Conservation (phyloP, 2,888 invertebrate species). For the Leptinotarsa peninsularis region DNA sequence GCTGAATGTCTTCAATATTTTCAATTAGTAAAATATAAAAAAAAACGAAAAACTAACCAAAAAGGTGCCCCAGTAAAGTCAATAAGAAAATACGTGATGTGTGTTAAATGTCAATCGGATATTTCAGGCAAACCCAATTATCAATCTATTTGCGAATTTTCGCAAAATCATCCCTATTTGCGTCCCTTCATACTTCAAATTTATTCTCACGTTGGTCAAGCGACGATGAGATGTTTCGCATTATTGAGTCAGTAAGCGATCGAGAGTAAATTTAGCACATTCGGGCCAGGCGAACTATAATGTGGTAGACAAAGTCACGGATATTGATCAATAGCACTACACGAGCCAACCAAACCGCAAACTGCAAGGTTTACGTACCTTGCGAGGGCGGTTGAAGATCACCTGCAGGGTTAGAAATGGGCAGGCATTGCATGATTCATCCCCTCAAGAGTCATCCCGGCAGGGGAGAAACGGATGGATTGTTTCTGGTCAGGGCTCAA, state of each 20-base stretch:
- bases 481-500: too few species aligned
- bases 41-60: too few species aligned
- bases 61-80: too few species aligned
- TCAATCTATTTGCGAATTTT: too few species aligned
- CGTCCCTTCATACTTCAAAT: neutral
- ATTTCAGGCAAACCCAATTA: too few species aligned
- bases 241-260: conserved; percentile 3
- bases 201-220: neutral
- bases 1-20: too few species aligned
- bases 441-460: neutral
- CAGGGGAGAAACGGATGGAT: neutral
- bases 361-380: conserved; percentile 3
- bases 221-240: neutral
- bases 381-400: neutral
- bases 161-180: too few species aligned
- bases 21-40: too few species aligned
- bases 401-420: conserved; percentile 1
- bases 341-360: conserved; percentile 9
- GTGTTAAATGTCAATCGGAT: too few species aligned
- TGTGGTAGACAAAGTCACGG: neutral
- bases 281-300: neutral
- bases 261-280: neutral
- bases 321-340: conserved; percentile 14
- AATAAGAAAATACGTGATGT: too few species aligned
- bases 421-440: neutral